A percentile compares a stretch with the other conserved stretches of the same genome.
phyloP scores from a whole-genome alignment of 2,113 vertebrate species.

The Fulica atra region DNA sequence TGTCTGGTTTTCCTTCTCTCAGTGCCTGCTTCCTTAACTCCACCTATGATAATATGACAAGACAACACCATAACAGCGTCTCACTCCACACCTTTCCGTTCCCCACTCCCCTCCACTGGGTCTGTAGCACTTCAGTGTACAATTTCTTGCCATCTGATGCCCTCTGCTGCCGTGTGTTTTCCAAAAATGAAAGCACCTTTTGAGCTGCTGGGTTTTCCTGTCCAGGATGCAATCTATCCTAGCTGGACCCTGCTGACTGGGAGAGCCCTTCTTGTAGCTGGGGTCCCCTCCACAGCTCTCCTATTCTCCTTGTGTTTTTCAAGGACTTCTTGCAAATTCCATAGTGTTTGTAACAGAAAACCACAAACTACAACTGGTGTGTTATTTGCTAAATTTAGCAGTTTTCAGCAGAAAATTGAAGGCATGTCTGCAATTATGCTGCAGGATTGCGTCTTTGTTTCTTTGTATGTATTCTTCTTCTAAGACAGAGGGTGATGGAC shows the following conservation, averaged over 20 bases:
- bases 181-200: background rate
- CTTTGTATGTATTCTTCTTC: background rate
- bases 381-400: slow-evolving; percentile 15
- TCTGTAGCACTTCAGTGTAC: rapidly evolving
- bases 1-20: background rate
- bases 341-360: background rate
- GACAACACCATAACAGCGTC: background rate
- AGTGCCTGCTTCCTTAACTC: background rate
- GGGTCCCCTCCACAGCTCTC: background rate
- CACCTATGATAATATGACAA: rapidly evolving
- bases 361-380: background rate
- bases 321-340: background rate
- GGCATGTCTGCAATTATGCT: background rate
- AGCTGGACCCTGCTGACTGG: background rate
- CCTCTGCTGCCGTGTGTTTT: background rate
- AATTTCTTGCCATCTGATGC: background rate
- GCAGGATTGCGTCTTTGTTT: rapidly evolving
- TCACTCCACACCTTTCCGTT: background rate
- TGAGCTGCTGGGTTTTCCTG: background rate
- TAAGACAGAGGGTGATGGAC: background rate
- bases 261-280: background rate
- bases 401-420: background rate
- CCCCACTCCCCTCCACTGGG: background rate
- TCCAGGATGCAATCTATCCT: background rate
- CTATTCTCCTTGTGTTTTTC: background rate